Percentiles rank a stretch among this genome's conserved stretches.
These are phyloP conservation scores for Corynorhinus townsendii DNA, from an alignment of 2,113 vertebrate genomes.

Conservation along the genomic window DNA sequence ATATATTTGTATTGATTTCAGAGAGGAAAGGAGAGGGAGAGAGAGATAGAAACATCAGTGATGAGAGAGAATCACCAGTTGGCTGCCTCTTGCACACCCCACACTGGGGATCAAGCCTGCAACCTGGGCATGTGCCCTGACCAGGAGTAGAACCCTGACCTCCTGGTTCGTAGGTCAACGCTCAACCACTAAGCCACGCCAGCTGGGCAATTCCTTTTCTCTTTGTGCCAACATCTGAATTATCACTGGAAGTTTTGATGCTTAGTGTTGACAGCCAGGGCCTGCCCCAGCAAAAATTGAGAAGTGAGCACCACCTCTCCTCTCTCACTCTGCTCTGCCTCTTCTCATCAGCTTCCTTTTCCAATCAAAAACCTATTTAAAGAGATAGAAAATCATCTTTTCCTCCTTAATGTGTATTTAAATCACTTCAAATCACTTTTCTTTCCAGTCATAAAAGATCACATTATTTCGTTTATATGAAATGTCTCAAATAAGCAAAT, in stretches of 20 bases:
- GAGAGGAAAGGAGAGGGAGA: too few species aligned
- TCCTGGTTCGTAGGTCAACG: too few species aligned
- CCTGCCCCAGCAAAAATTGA: not conserved
- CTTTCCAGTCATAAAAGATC: not conserved
- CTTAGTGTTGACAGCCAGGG: not conserved
- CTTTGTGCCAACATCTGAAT: not conserved
- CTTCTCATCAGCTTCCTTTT: not conserved
- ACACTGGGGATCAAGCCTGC: too few species aligned
- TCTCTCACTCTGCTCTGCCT: not conserved
- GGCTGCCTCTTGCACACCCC: too few species aligned
- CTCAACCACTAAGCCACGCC: too few species aligned
- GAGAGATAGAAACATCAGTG: too few species aligned
- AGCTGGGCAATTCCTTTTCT: not conserved
- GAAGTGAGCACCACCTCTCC: not conserved
- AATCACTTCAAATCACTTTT: not conserved
- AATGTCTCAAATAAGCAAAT: not conserved
- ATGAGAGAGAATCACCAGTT: too few species aligned
- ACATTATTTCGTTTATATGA: not conserved
- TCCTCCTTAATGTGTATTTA: not conserved
- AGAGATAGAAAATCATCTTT: not conserved
- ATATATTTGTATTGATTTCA: too few species aligned
- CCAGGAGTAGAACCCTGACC: too few species aligned
- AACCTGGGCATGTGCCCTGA: too few species aligned
- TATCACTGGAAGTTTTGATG: constrained; percentile 1
- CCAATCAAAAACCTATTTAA: not conserved